phyloP scores from a whole-genome alignment of 30 jellyfish, hydroid and myxozoan species.

The Catostylus mosaicus region DNA sequence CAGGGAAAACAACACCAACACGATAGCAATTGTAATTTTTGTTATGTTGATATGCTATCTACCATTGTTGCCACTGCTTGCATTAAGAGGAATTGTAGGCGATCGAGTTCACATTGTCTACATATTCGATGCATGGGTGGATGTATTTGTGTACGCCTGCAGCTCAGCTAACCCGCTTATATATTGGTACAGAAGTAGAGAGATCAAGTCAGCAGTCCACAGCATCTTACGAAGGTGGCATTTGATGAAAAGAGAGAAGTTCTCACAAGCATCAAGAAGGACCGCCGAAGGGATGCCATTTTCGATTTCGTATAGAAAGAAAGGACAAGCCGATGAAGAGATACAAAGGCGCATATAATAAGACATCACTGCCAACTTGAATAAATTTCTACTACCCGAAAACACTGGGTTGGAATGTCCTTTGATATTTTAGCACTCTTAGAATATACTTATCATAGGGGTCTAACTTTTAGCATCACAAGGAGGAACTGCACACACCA shows the following conservation, averaged over 20 bases:
- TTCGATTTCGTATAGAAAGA: slow-evolving; percentile 30
- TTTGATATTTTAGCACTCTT: too few species aligned
- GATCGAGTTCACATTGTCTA: slow-evolving; percentile 47
- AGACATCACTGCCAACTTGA: too few species aligned
- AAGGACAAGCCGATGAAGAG: background rate
- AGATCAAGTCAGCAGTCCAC: slow-evolving; percentile 50
- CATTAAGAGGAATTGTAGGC: slow-evolving; percentile 53
- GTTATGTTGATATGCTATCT: slow-evolving; percentile 65
- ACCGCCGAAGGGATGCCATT: slow-evolving; percentile 10
- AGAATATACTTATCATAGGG: too few species aligned
- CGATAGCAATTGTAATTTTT: slow-evolving; percentile 59
- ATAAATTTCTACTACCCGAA: too few species aligned
- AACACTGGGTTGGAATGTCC: too few species aligned
- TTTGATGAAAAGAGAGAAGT: slow-evolving; percentile 6
- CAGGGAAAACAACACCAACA: slow-evolving; percentile 60
- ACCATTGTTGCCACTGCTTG: slow-evolving; percentile 61
- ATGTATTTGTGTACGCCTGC: slow-evolving; percentile 65
- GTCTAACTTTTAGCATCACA: too few species aligned
- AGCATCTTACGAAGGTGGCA: slow-evolving; percentile 49
- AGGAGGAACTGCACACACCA: too few species aligned
- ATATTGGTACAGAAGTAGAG: slow-evolving; percentile 73
- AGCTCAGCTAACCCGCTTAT: slow-evolving; percentile 67
- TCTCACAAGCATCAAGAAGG: slow-evolving; percentile 42
- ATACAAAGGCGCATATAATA: background rate
- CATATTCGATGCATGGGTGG: slow-evolving; percentile 69